Evolutionary conservation across 2,888 invertebrate genomes (phyloP).

Genomic region (Candidula unifasciata): DNA sequence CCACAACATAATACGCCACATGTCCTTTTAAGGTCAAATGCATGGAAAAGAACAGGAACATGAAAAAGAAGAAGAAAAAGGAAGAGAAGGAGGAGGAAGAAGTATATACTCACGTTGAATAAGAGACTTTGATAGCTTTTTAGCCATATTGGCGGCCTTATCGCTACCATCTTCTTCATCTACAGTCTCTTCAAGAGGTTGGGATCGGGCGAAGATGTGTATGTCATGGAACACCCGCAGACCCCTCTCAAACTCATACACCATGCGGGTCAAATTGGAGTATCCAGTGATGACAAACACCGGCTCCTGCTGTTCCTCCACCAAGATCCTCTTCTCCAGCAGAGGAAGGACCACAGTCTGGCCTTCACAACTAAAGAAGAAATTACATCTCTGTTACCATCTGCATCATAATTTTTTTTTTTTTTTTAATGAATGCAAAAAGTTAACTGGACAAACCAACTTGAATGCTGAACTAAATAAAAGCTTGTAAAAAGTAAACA

Average conservation of each 20-base stretch:
- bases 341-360: conserved; percentile 62
- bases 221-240: conserved; percentile 93
- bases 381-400: neutral
- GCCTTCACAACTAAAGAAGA: conserved; percentile 64
- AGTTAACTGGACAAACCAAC: too few relatives aligned
- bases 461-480: too few relatives aligned
- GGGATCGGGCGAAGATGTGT: conserved; percentile 80
- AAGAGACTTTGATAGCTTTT: conserved; percentile 59
- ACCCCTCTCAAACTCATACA: conserved; percentile 90
- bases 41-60: neutral
- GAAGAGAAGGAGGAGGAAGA: neutral
- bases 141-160: conserved; percentile 57
- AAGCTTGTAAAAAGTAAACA: too few relatives aligned
- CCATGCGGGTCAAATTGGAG: conserved; percentile 89
- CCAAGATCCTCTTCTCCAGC: conserved; percentile 90
- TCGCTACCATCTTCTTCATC: conserved; percentile 54
- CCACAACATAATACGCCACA: too few relatives aligned
- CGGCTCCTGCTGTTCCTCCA: conserved; percentile 90
- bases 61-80: too few relatives aligned
- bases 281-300: conserved; percentile 88
- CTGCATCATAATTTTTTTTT: too few relatives aligned
- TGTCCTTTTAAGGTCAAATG: conserved; percentile 13
- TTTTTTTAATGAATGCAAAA: too few relatives aligned
- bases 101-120: conserved; percentile 58
- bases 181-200: conserved; percentile 62